Base-by-base conservation (phyloP, 1,140 invertebrate species). In the Drosophila rhopaloa region DNA sequence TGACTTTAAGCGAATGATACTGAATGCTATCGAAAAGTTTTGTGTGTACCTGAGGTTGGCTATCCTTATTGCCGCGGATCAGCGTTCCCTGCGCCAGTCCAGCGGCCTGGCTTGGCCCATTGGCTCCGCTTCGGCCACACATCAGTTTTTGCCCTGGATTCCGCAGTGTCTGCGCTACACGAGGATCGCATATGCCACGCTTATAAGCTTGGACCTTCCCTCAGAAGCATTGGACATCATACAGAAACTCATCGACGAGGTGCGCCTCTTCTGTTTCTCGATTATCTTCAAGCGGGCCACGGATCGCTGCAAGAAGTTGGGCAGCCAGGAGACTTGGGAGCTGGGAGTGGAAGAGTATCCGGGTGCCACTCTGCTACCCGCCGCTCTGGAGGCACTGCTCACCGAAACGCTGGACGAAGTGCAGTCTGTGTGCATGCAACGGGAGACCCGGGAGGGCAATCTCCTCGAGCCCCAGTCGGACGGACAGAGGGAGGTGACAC, bases 221-320 rank as follows among this genome's bases (percentile, higher is more conserved):
- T 95, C 94, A 29, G 96, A 97, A 70, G 93, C 97, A 4, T 93
- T 98, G 40, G 96, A 97, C 80, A 95, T 97, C 50, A 95, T 98
- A 37, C 96, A 96, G 76, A 95, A 95, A 58, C 94, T 99, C 14
- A 96, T 98, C 59, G 96, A 98, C 92, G 97, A 98, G 93, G 95
- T 98, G 78, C 95, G 98, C 75, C 95, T 97, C 47, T 95, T 98
- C 91, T 97, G 97, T 78, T 96, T 99, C 93, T 95, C 95, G 16
- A 95, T 96, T 48, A 94, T 98, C 61, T 96, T 99, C 54, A 96
- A 96, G 90, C 96, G 98, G 90, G 95, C 97, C 5, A 94, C 95
- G 1, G 95, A 96, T 81, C 96, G 97, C 79, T 95, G 98, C 35
- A 95, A 95, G 79, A 94, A 94, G n/a, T 93, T 99, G 3, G 94